These are phyloP conservation scores for Physeter macrocephalus DNA, from an alignment of 2,113 vertebrate species.

Conservation along the genomic window DNA sequence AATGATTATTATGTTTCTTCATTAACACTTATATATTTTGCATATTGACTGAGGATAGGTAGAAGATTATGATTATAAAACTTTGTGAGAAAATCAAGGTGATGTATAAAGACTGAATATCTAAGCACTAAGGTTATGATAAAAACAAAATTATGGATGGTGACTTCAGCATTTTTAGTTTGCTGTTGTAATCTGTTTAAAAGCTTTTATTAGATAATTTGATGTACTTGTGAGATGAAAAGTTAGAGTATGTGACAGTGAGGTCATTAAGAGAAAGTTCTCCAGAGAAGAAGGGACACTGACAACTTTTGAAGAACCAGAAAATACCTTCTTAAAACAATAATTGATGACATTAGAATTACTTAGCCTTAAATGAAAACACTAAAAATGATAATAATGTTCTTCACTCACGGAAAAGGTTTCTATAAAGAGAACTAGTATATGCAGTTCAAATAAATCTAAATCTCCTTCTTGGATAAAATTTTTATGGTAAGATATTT, in stretches of 20 bases:
- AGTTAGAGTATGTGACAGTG: not conserved
- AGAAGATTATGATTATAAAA: not conserved
- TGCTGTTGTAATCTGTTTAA: conserved; percentile 3
- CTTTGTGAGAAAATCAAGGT: conserved; percentile 3
- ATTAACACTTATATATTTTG: not conserved
- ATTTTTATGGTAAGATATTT: not conserved
- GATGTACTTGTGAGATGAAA: not conserved
- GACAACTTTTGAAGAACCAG: not conserved
- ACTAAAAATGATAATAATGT: not conserved
- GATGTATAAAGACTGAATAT: not conserved
- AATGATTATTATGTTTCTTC: conserved; percentile 2
- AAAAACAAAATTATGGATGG: not conserved
- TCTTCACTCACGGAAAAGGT: not conserved
- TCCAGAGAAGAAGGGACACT: not conserved
- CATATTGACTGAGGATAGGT: not conserved
- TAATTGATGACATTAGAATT: not conserved
- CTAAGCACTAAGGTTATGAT: not conserved
- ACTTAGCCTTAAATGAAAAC: not conserved
- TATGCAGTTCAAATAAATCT: not conserved
- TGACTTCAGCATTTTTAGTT: conserved; percentile 7
- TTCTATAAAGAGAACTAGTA: not conserved
- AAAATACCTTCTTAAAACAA: not conserved
- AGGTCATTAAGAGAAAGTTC: not conserved
- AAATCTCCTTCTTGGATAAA: not conserved
- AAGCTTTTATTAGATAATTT: conserved; percentile 36